phyloP scores from a whole-genome alignment of 2,797 vertebrate genomes.

The Epinephelus awoara region DNA sequence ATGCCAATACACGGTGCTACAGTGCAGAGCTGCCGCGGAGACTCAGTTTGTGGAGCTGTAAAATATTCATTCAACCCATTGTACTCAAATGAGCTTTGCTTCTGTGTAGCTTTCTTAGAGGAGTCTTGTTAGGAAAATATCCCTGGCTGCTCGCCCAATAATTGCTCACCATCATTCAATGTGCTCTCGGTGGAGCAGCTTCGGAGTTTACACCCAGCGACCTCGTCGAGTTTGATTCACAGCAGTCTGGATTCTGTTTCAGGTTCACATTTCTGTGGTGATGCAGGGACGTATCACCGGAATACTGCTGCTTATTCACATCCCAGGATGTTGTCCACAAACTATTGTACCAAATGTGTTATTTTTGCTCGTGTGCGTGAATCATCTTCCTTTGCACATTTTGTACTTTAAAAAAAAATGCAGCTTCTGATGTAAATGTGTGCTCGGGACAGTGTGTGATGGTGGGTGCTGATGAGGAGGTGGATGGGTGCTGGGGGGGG shows the following conservation, averaged over 20 bases:
- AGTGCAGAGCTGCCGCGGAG: neutral
- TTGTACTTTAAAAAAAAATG: neutral
- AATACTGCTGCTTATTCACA: neutral
- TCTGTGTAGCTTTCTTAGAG: neutral
- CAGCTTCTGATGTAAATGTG: conserved; percentile 30
- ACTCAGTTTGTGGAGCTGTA: conserved; percentile 13
- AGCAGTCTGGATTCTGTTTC: conserved; percentile 49
- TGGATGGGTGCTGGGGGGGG: conserved; percentile 9
- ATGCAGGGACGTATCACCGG: conserved; percentile 12
- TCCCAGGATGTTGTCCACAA: neutral
- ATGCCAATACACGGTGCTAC: neutral
- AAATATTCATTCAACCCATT: conserved; percentile 28
- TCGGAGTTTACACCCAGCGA: conserved; percentile 52
- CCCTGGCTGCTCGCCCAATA: conserved; percentile 26
- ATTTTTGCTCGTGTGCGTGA: neutral
- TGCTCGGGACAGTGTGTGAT: conserved; percentile 33
- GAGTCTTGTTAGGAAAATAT: conserved; percentile 22
- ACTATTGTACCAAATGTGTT: neutral
- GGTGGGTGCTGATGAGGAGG: conserved; percentile 34
- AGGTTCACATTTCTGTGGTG: conserved; percentile 19
- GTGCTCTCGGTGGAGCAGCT: conserved; percentile 25
- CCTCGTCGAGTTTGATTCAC: conserved; percentile 32
- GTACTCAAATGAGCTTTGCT: conserved; percentile 27
- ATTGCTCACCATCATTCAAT: conserved; percentile 44
- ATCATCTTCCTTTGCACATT: neutral